Evolutionary conservation across 2,113 vertebrate species (phyloP).

Genomic region (Sapayoa aenigma): DNA sequence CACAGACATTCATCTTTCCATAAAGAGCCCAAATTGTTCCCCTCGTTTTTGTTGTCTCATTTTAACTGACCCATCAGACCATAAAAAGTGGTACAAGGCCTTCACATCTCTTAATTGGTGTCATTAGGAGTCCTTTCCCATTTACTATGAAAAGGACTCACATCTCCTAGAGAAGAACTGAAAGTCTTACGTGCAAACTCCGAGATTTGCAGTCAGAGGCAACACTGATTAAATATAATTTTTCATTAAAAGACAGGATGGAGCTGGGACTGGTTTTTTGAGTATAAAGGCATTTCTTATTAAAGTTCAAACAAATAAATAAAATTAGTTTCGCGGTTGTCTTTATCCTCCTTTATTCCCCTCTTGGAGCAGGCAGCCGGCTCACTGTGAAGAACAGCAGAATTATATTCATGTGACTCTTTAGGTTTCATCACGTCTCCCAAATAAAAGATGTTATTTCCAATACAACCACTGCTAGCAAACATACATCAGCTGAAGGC

Average conservation of each 20-base stretch:
- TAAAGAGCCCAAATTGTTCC: conserved; percentile 49
- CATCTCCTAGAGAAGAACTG: background rate
- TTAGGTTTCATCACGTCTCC: background rate
- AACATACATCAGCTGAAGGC: background rate
- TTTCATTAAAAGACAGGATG: background rate
- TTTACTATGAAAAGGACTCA: background rate
- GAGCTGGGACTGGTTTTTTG: background rate
- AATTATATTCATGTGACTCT: background rate
- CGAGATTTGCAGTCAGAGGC: background rate
- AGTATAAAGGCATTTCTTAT: background rate
- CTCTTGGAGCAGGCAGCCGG: background rate
- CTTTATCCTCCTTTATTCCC: background rate
- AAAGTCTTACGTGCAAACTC: background rate
- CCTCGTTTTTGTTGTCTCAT: background rate
- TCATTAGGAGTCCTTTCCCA: conserved; percentile 32
- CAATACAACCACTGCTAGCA: background rate
- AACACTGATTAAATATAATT: background rate
- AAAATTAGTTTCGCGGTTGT: background rate
- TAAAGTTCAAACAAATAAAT: background rate
- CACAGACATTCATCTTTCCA: background rate
- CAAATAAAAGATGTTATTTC: background rate
- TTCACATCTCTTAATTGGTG: conserved; percentile 28
- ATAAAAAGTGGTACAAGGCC: background rate
- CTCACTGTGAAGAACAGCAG: background rate
- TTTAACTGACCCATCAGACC: conserved; percentile 39